These are phyloP conservation scores for Villa cingulata DNA, from an alignment of 2,888 invertebrate genomes.

Conservation along the genomic window DNA sequence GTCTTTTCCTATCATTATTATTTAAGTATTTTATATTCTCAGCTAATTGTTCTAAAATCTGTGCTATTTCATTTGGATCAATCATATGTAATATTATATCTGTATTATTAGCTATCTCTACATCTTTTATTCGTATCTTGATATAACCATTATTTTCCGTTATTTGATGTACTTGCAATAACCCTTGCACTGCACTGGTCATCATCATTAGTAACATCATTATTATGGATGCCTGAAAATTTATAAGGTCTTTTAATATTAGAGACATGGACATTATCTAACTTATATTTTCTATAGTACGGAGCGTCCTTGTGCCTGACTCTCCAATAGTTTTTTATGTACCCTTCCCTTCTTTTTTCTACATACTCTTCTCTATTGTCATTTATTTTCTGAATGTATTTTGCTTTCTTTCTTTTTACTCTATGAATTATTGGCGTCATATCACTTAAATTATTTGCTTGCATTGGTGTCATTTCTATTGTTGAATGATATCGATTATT, in stretches of 20 bases:
- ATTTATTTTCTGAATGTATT: constrained; percentile 1
- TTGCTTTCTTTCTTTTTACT: constrained; percentile 1
- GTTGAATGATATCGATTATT: constrained; percentile 7
- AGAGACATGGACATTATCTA: constrained; percentile 3
- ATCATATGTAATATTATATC: constrained; percentile 3
- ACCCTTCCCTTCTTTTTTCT: constrained; percentile 4
- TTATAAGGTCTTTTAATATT: constrained; percentile 9
- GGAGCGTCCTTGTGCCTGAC: constrained; percentile 7
- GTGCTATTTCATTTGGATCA: background rate
- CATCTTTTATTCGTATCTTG: background rate
- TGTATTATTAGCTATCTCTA: background rate
- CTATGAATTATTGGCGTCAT: background rate
- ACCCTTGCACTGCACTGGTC: background rate
- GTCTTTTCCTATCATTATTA: background rate
- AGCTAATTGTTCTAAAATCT: background rate
- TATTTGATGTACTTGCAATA: background rate
- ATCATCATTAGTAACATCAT: background rate
- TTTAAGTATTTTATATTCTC: constrained; percentile 4
- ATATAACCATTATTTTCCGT: background rate
- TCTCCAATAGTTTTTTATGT: constrained; percentile 6
- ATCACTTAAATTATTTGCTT: background rate
- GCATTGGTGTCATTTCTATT: constrained; percentile 3
- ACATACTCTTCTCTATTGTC: constrained; percentile 1
- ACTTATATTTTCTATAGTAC: constrained; percentile 3
- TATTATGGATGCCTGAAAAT: constrained; percentile 3